These are phyloP conservation scores for Eriocheir sinensis DNA, from an alignment of 1,140 invertebrate species.

Conservation along the genomic window DNA sequence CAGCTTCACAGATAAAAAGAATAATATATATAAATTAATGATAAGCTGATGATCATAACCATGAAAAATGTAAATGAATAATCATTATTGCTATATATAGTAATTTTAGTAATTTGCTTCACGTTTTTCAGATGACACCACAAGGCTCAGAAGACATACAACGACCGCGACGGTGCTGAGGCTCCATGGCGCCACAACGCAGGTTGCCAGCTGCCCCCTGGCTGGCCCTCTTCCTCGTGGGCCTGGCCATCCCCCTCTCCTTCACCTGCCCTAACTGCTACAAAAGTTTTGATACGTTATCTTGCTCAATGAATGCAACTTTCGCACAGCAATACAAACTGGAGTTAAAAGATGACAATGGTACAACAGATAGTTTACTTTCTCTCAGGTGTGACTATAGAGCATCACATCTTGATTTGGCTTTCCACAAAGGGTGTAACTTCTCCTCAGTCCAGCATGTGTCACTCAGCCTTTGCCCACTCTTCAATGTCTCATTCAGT, in stretches of 20 bases:
- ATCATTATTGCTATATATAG: no score
- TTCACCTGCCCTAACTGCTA: background rate
- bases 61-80: no score
- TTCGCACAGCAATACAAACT: background rate
- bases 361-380: background rate
- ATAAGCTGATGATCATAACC: no score
- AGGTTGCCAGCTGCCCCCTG: background rate
- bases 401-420: background rate
- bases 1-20: no score
- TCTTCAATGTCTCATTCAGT: slow-evolving; percentile 45
- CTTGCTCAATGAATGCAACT: background rate
- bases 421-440: slow-evolving; percentile 37
- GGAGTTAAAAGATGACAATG: background rate
- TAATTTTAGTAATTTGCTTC: no score
- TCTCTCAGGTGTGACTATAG: background rate
- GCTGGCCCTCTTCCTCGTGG: background rate
- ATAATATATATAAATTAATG: no score
- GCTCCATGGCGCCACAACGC: background rate
- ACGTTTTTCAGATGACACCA: background rate
- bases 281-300: background rate
- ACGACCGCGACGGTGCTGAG: background rate
- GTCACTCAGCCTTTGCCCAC: slow-evolving; percentile 40
- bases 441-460: slow-evolving; percentile 50
- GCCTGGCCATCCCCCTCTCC: background rate
- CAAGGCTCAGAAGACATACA: background rate